Evolutionary conservation across 2,888 invertebrate species (phyloP), one percentile per base, ranked within the genome.

Genomic region (Carpatolechia fugitivella): DNA sequence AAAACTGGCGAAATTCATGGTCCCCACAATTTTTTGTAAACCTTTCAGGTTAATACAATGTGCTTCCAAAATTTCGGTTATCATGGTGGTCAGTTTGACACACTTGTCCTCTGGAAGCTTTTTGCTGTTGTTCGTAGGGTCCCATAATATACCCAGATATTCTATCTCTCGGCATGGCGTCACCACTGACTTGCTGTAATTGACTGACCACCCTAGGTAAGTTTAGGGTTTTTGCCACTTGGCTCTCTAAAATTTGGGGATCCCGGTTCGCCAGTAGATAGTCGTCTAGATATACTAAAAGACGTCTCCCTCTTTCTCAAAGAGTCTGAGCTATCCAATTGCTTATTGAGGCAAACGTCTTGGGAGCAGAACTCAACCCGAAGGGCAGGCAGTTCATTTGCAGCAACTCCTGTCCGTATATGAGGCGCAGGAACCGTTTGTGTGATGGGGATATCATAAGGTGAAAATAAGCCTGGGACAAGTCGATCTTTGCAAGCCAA

Each of bases 381-480:
- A 65, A 63, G 64, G 50, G 31, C 61, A 67, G 50, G 29, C 62
- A 64, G 0, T 58, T 58, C 58, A 63, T 62, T 59, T 62, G 38
- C 1, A 56, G 31, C 7, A 66, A 18, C 41, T 56, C 18, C 3
- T 54, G 29, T 3, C 53, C 16, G 55, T 61, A 61, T 11, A 56
- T 20, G 0, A 66, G 40, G 0, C 59, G 56, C 1, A 66, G 56
- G 16, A 60, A 66, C 0, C 50, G 14, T 24, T 64, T 50, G 50
- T 66, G 65, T 0, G 35, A 3, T 29, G 16, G 8, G 1, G 24
- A 10, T 14, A 63, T 18, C 4, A 40, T 18, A 1, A 62, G 14
- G 41, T 64, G 61, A 35, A 63, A 64, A 35, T 63, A 62, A 1
- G 60, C 62, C 29, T 61, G 58, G 1, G 56, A 55, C 1, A 61